These are phyloP conservation scores for Parazoanthus swiftii DNA, from an alignment of 92 coral and sea anemone genomes.

Conservation along the genomic window DNA sequence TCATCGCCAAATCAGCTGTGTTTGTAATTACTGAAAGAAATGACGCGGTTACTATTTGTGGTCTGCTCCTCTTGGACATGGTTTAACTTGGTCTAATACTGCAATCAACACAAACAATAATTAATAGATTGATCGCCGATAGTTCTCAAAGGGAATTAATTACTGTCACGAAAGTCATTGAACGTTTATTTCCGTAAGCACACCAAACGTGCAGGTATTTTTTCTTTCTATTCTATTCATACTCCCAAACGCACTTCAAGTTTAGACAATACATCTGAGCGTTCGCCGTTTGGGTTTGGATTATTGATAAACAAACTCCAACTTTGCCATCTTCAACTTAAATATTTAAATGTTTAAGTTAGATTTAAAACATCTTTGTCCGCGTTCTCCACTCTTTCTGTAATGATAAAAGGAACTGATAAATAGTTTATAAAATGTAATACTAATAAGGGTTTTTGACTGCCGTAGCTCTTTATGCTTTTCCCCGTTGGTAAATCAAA, in stretches of 20 bases:
- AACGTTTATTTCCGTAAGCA: not conserved
- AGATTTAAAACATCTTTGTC: not conserved
- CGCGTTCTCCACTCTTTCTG: not conserved
- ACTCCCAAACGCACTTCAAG: not conserved
- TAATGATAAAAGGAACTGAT: not conserved
- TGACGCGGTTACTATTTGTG: not conserved
- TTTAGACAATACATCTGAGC: not conserved
- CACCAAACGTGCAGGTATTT: not conserved
- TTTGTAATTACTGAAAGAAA: no score
- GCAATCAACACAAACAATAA: not conserved
- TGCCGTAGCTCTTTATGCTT: not conserved
- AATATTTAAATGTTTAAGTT: not conserved
- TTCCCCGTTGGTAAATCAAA: not conserved
- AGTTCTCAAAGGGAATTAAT: not conserved
- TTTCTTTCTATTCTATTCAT: not conserved
- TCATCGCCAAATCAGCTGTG: not conserved
- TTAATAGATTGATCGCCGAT: not conserved
- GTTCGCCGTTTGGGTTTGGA: not conserved
- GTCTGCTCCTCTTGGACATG: not conserved
- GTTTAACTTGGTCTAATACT: not conserved
- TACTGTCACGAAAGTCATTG: not conserved
- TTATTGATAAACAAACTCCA: not conserved
- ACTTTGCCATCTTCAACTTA: not conserved
- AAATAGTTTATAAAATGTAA: not conserved
- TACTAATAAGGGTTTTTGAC: not conserved